phyloP scores from a whole-genome alignment of 2,113 vertebrate species.

The Ammodramus savannarum region DNA sequence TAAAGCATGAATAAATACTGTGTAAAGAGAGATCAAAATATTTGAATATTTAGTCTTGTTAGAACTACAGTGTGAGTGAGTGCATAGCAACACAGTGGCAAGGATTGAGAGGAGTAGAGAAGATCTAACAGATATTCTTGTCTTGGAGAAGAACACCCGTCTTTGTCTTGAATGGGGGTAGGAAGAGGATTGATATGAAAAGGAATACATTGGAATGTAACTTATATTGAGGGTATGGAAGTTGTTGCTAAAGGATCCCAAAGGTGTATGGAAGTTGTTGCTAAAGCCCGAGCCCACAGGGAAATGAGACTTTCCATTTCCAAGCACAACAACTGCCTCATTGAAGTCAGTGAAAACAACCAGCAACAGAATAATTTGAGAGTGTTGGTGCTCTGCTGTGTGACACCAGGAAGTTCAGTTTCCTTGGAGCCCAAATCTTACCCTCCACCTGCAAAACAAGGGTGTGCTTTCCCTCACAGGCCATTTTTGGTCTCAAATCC shows the following conservation, averaged over 20 bases:
- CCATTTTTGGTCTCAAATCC: background rate
- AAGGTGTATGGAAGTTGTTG: background rate
- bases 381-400: background rate
- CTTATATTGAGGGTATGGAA: background rate
- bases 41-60: background rate
- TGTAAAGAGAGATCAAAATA: constrained; percentile 9
- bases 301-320: background rate
- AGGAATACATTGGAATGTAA: background rate
- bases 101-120: background rate
- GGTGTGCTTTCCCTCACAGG: background rate
- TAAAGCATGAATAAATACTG: background rate
- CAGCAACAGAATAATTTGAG: background rate
- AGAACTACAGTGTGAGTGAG: background rate
- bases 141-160: background rate
- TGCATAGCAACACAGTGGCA: background rate
- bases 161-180: background rate
- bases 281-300: background rate
- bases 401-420: background rate
- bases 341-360: background rate
- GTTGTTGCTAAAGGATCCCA: background rate
- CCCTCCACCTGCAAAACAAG: background rate
- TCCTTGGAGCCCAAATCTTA: background rate
- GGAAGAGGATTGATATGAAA: background rate
- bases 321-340: background rate
- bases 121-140: background rate